These are phyloP conservation scores for Electrona antarctica DNA, from an alignment of 2,113 vertebrate species.

Conservation along the genomic window DNA sequence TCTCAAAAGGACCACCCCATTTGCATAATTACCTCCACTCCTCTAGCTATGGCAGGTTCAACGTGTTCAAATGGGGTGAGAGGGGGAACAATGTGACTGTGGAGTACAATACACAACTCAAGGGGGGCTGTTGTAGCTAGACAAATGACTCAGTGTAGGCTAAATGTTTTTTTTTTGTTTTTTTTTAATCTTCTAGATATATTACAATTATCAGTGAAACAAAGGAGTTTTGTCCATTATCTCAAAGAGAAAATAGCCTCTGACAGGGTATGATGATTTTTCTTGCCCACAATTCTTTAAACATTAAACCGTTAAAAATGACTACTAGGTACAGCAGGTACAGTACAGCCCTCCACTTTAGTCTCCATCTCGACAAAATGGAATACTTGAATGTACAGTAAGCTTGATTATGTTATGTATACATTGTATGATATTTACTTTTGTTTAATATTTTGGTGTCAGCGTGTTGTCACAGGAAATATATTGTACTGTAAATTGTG, in stretches of 20 bases:
- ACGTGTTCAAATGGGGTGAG: constrained; percentile 12
- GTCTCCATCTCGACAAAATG: too few relatives aligned
- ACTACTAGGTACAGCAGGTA: constrained; percentile 44
- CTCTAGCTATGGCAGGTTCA: constrained; percentile 23
- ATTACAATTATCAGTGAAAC: too few relatives aligned
- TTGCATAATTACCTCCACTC: constrained; percentile 52
- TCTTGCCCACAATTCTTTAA: constrained; percentile 46
- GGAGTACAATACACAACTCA: constrained; percentile 16
- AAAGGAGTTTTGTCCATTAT: constrained; percentile 20
- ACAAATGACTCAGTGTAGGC: constrained; percentile 2
- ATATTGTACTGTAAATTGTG: too few relatives aligned
- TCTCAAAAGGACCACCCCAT: constrained; percentile 41
- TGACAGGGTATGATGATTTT: constrained; percentile 42
- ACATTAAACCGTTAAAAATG: constrained; percentile 53
- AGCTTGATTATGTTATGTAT: too few relatives aligned
- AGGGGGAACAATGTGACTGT: constrained; percentile 28
- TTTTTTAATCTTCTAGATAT: too few relatives aligned
- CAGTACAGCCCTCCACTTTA: constrained; percentile 21
- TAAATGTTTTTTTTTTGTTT: not conserved
- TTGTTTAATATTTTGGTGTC: too few relatives aligned
- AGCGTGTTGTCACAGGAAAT: too few relatives aligned
- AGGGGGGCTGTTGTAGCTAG: not conserved
- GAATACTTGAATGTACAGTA: too few relatives aligned
- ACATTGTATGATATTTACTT: too few relatives aligned
- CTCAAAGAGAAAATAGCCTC: constrained; percentile 30